phyloP scores from a whole-genome alignment of 2,113 vertebrate species.

The Calyptommatus sinebrachiatus region DNA sequence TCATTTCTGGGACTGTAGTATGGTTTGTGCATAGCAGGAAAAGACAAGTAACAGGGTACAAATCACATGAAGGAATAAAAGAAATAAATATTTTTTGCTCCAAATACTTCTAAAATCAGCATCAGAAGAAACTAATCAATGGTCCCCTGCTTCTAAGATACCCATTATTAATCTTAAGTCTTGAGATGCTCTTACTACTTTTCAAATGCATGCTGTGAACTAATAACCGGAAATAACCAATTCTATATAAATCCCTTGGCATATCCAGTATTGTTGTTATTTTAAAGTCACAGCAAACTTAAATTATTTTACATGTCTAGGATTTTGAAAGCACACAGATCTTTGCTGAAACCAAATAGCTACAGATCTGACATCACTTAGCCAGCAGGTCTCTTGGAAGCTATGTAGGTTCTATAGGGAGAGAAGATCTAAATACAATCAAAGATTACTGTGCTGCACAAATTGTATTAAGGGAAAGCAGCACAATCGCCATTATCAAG shows the following conservation, averaged over 20 bases:
- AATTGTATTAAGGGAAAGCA: too few species aligned
- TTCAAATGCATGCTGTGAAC: background rate
- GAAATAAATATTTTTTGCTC: background rate
- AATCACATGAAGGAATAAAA: background rate
- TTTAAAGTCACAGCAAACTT: background rate
- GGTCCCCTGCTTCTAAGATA: background rate
- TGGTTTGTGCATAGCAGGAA: background rate
- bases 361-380: too few species aligned
- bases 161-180: background rate
- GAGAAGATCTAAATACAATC: too few species aligned
- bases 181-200: background rate
- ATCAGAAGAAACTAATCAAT: background rate
- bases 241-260: background rate
- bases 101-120: background rate
- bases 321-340: too few species aligned
- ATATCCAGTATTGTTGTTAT: background rate
- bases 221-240: background rate
- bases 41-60: background rate
- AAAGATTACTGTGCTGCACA: too few species aligned
- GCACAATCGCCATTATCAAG: too few species aligned
- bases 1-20: background rate
- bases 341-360: too few species aligned
- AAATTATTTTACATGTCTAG: background rate
- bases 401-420: too few species aligned
- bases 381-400: too few species aligned